Percentiles rank a stretch among this genome's conserved stretches.
Conservation (phyloP, 2,888 invertebrate genomes). For the Melieria picta region DNA sequence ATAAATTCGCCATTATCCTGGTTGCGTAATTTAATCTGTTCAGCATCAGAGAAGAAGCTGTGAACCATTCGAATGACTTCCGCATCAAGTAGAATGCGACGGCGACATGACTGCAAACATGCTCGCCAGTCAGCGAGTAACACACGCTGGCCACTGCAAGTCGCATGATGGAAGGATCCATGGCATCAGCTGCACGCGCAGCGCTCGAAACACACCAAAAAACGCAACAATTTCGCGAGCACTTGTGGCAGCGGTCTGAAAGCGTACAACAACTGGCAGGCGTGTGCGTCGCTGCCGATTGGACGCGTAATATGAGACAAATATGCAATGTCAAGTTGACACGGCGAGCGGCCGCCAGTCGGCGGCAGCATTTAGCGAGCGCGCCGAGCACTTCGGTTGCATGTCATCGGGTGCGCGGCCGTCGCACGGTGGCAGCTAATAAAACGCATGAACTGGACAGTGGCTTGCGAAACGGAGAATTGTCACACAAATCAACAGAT, state of each 20-base stretch:
- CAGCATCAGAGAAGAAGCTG: too few relatives aligned
- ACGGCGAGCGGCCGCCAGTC: conserved; percentile 14
- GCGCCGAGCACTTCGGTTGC: background rate
- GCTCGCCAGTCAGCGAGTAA: conserved; percentile 16
- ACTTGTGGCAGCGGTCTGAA: background rate
- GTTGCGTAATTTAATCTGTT: too few relatives aligned
- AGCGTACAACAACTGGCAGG: background rate
- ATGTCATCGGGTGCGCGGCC: conserved; percentile 17
- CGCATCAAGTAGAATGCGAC: too few relatives aligned
- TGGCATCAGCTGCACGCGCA: conserved; percentile 1
- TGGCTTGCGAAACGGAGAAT: background rate
- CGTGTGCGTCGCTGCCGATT: background rate
- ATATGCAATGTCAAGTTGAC: conserved; percentile 39
- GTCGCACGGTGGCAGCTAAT: conserved; percentile 17
- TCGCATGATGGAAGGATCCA: too few relatives aligned
- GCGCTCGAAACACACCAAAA: background rate
- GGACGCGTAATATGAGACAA: conserved; percentile 39
- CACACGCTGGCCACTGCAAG: background rate
- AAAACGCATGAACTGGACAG: conserved; percentile 20
- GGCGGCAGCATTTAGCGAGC: background rate
- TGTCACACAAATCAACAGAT: conserved; percentile 35
- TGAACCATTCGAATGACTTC: too few relatives aligned
- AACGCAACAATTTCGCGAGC: background rate
- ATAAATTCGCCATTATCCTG: too few relatives aligned
- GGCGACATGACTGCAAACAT: conserved; percentile 26